Evolutionary conservation across 1,140 invertebrate genomes (phyloP).

Genomic region (Dryas iulia): DNA sequence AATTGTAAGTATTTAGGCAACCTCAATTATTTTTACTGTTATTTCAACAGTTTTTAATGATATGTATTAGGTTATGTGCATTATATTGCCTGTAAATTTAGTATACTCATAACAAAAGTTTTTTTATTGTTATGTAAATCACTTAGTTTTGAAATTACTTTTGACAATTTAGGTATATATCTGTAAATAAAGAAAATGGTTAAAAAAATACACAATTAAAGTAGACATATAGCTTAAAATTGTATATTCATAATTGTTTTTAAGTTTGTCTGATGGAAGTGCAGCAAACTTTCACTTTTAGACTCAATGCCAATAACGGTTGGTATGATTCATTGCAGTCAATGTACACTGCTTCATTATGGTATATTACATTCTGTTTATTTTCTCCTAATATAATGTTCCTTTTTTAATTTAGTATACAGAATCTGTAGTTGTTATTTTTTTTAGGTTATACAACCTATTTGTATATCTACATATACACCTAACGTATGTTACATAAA

Average conservation of each 20-base stretch:
- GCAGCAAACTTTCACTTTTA: conserved; percentile 45
- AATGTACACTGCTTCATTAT: conserved; percentile 32
- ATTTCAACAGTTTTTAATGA: neutral
- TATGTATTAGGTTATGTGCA: neutral
- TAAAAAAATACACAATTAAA: neutral
- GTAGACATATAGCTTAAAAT: neutral
- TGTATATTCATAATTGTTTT: conserved; percentile 5
- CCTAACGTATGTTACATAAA: too few species aligned
- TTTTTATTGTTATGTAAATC: neutral
- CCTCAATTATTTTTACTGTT: neutral
- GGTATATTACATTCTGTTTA: conserved; percentile 17
- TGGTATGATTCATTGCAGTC: conserved; percentile 66
- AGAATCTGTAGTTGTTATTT: too few species aligned
- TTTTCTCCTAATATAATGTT: neutral
- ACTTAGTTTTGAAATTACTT: neutral
- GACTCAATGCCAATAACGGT: conserved; percentile 66
- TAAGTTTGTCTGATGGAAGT: conserved; percentile 23
- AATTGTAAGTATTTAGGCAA: conserved; percentile 57
- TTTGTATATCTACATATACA: too few species aligned
- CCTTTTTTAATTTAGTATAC: too few species aligned
- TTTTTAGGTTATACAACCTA: too few species aligned
- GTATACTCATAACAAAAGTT: neutral
- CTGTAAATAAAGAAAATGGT: neutral
- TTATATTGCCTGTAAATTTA: neutral
- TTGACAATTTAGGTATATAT: neutral